Percentiles rank a stretch among this genome's conserved stretches.
Conservation (phyloP, 2,113 vertebrate genomes). For the Caloenas nicobarica region DNA sequence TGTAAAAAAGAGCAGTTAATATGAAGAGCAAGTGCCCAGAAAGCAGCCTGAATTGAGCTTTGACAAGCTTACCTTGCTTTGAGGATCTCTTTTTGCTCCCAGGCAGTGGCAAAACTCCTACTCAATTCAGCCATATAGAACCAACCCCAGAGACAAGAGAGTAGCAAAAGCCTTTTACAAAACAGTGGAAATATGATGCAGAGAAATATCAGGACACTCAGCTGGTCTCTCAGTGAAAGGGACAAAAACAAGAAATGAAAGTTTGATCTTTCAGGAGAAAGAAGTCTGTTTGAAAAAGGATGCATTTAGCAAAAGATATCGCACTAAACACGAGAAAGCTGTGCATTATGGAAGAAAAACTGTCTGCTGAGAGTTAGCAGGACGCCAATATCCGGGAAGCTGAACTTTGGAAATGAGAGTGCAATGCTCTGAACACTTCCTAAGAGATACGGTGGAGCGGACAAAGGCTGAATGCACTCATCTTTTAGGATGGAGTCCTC, state of each 20-base stretch:
- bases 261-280: not conserved
- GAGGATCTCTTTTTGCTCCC: not conserved
- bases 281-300: not conserved
- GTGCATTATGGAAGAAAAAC: not conserved
- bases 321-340: not conserved
- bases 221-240: not conserved
- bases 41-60: not conserved
- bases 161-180: not conserved
- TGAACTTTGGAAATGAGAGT: not conserved
- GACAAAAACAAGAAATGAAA: not conserved
- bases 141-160: not conserved
- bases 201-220: not conserved
- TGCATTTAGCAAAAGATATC: not conserved
- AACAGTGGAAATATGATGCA: not conserved
- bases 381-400: not conserved
- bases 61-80: not conserved
- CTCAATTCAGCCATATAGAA: not conserved
- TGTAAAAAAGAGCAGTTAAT: not conserved
- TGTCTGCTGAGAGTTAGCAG: slow-evolving; percentile 12
- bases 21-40: not conserved
- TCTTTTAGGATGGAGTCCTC: not conserved
- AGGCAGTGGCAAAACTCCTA: not conserved
- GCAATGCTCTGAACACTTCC: not conserved
- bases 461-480: not conserved
- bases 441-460: accelerated